phyloP scores from a whole-genome alignment of 2,113 vertebrate genomes.

The Varanus salvator region DNA sequence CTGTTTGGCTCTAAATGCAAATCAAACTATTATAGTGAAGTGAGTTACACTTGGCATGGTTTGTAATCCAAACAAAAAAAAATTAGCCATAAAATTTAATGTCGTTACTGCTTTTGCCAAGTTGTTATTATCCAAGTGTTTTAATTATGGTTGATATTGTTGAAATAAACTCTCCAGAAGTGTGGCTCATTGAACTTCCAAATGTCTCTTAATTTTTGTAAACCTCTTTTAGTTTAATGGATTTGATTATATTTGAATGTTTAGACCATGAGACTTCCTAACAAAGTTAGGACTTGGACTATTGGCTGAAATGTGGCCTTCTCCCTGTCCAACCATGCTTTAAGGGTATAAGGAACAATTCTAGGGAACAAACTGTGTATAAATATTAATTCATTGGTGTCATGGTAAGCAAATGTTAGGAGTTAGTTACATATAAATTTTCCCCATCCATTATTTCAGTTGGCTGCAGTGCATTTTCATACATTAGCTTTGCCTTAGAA shows the following conservation, averaged over 20 bases:
- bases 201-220: slow-evolving; percentile 37
- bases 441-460: neutral
- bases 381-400: slow-evolving; percentile 37
- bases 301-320: neutral
- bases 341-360: slow-evolving; percentile 14
- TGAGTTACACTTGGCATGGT: slow-evolving; percentile 59
- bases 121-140: slow-evolving; percentile 65
- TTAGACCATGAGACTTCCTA: neutral
- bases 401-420: slow-evolving; percentile 17
- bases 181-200: slow-evolving; percentile 33
- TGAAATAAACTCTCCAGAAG: slow-evolving; percentile 46
- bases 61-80: slow-evolving; percentile 27
- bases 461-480: slow-evolving; percentile 11
- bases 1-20: slow-evolving; percentile 51
- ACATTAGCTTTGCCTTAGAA: neutral
- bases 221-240: slow-evolving; percentile 7
- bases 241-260: slow-evolving; percentile 8
- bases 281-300: neutral
- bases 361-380: slow-evolving; percentile 57
- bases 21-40: slow-evolving; percentile 46
- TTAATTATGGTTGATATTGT: slow-evolving; percentile 56
- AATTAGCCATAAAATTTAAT: slow-evolving; percentile 55
- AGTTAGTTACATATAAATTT: neutral
- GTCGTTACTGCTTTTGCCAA: slow-evolving; percentile 46
- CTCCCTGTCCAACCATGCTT: neutral